Evolutionary conservation across 2,797 vertebrate genomes (phyloP), one percentile per base, ranked within the genome.

Genomic region (Miichthys miiuy): DNA sequence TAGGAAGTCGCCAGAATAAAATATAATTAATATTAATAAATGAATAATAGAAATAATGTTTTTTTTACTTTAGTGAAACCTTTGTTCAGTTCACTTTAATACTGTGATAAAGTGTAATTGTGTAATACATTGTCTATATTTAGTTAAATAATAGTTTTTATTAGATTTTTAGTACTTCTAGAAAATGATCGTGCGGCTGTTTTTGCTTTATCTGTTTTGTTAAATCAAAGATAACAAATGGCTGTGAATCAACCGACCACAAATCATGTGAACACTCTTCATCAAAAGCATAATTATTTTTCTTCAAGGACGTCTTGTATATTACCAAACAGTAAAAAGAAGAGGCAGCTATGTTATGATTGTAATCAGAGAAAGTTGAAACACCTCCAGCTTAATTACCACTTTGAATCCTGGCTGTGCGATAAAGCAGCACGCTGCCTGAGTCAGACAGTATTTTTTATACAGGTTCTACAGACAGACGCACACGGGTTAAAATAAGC

Each of bases 201-300:
- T n/a, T n/a, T n/a, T n/a, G n/a, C n/a, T n/a, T n/a, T n/a, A n/a
- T n/a, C n/a, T 74, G 64, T 61, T 79, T 77, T 64, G 48, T 69
- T 72, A 83, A 83, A 89, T 76, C 79, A 79, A 81, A 87, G 51
- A 79, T 87, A 86, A 83, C 50, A 75, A 91, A 88, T 83, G 51
- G 47, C 70, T 81, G 42, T 20, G 78, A 60, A 50, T 76, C 68
- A 61, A 44, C 46, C 34, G 47, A 62, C 20, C 57, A 51, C 86
- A 84, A 89, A 90, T 88, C 82, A 78, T 68, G 21, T 48, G 38
- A 82, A 62, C 72, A 21, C 17, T 84, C 54, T 73, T 86, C 50
- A 86, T 88, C 81, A 86, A 86, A 38, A 86, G 48, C 41, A n/a
- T 88, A 89, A 92, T 92, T 90, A 86, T 76, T 89, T 87, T 90